Evolutionary conservation across 2,888 invertebrate species (phyloP), one percentile per base, ranked within the genome.

Genomic region (Hemithea aestivaria): DNA sequence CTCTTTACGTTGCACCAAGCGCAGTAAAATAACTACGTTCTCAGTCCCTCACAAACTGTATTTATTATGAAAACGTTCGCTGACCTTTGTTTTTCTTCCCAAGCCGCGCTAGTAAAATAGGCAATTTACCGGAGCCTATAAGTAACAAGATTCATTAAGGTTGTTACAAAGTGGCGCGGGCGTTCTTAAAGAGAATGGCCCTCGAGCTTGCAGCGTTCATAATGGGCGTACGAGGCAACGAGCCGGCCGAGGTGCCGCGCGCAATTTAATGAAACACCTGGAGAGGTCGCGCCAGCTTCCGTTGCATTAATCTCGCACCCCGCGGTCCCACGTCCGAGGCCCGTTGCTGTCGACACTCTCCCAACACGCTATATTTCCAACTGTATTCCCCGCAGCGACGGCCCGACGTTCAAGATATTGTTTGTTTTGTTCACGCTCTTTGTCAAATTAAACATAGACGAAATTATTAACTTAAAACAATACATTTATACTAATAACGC

Each of bases 101-200:
- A 50, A 56, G 57, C 58, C 59, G 65, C 69, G 73, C 75, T 75
- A 74, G 76, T 75, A 73, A 82, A 81, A 76, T 80, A 71, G 81
- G 83, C 75, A 82, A 87, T 85, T 85, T 82, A 77, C 77, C 77
- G 71, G 69, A 73, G 78, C 82, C 82, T 84, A 83, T 84, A 83
- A 87, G 85, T 84, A 85, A 84, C 84, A 76, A 82, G 83, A 84
- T 87, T 87, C 83, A 85, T 87, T 87, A 87, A 81, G 75, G 76
- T 72, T 68, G 81, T 84, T 84, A 85, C 85, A 85, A 84, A 87
- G 85, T 87, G 78, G 82, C 79, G 73, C 80, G 66, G 75, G 72
- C 81, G 82, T 82, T 84, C 85, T 85, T 85, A 82, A 82, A 85
- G 83, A 81, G 84, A 85, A 85, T 85, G 82, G 83, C 84, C 73